phyloP scores from a whole-genome alignment of 2,797 vertebrate species.

The Enteromius radiatus region DNA sequence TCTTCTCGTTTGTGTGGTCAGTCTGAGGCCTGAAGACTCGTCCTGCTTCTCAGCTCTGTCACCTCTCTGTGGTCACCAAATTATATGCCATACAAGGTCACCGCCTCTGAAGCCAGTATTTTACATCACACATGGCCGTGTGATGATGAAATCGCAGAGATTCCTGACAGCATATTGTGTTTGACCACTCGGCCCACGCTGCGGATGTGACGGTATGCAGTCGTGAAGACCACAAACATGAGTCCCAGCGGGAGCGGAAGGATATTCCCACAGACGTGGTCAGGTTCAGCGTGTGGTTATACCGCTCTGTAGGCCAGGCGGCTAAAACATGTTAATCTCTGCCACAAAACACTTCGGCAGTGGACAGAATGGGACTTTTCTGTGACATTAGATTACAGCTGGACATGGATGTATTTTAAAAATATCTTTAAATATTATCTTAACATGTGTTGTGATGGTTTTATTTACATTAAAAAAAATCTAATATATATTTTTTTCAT shows the following conservation, averaged over 20 bases:
- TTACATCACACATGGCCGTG: not conserved
- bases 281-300: constrained; percentile 22
- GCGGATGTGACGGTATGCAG: constrained; percentile 34
- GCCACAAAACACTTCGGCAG: not conserved
- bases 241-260: not conserved
- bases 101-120: not conserved
- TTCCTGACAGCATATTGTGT: constrained; percentile 8
- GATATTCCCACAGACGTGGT: constrained; percentile 12
- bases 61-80: constrained; percentile 21
- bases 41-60: not conserved
- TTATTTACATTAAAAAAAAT: too few species aligned
- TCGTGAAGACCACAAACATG: constrained; percentile 1
- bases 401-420: not conserved
- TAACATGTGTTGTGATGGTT: too few species aligned
- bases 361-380: not conserved
- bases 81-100: constrained; percentile 11
- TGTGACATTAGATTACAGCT: not conserved
- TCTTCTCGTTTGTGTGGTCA: constrained; percentile 32
- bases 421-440: too few species aligned
- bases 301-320: not conserved
- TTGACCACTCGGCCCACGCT: constrained; percentile 29
- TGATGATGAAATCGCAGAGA: constrained; percentile 34
- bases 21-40: not conserved
- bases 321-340: constrained; percentile 9
- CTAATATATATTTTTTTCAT: too few species aligned